These are phyloP conservation scores for Steinernema khuongi DNA, from an alignment of 1,140 invertebrate species.

Conservation along the genomic window DNA sequence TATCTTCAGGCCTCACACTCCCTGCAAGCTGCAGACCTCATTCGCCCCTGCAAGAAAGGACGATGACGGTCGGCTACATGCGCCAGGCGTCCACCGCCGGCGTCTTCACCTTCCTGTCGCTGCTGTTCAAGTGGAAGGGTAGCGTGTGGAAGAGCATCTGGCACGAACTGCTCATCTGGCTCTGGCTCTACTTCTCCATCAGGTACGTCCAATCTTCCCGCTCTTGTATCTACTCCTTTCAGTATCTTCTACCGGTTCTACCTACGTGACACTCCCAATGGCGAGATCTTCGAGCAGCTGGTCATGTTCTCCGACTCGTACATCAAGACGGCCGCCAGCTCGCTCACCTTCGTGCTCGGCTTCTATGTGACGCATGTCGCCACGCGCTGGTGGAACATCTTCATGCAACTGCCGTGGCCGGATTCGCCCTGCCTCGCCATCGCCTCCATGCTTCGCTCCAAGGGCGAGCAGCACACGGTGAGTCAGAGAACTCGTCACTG, in stretches of 20 bases:
- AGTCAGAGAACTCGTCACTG: too few species aligned
- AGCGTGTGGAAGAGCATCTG: constrained; percentile 34
- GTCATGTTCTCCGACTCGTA: neutral
- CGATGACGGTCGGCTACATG: constrained; percentile 39
- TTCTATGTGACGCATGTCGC: neutral
- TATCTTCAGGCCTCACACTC: too few species aligned
- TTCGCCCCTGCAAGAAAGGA: too few species aligned
- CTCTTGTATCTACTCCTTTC: neutral
- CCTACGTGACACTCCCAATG: neutral
- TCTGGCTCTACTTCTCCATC: constrained; percentile 23
- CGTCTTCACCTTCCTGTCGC: constrained; percentile 24
- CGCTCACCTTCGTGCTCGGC: neutral
- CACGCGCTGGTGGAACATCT: constrained; percentile 27
- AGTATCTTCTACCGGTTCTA: neutral
- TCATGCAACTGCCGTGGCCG: constrained; percentile 34
- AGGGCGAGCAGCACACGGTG: neutral
- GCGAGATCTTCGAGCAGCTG: neutral
- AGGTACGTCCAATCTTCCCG: constrained; percentile 17
- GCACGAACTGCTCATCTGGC: constrained; percentile 25
- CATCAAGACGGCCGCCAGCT: neutral
- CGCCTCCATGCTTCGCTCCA: constrained; percentile 13
- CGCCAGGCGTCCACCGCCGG: constrained; percentile 28
- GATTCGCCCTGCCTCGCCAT: constrained; percentile 26
- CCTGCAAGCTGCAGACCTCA: too few species aligned
- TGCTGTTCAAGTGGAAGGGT: constrained; percentile 36